Conservation (phyloP, 1,140 invertebrate species). For the Solen grandis region DNA sequence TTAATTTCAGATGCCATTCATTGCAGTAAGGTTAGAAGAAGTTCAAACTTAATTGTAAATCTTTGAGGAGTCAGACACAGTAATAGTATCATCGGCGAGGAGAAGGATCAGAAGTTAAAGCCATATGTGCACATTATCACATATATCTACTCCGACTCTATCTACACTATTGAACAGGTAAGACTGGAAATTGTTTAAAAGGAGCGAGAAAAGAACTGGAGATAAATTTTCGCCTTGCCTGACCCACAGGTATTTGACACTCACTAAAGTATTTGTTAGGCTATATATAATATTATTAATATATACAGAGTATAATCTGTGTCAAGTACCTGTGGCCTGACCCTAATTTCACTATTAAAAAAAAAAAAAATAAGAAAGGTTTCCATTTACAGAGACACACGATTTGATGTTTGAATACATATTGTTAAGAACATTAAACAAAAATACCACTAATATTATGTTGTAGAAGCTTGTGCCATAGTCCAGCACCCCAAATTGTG, state of each 20-base stretch:
- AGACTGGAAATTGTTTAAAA: slow-evolving; percentile 5
- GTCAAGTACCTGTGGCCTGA: too few relatives aligned
- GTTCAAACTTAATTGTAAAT: slow-evolving; percentile 26
- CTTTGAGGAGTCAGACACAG: slow-evolving; percentile 8
- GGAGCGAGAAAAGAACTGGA: slow-evolving; percentile 25
- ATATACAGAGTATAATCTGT: too few relatives aligned
- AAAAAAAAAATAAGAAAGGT: slow-evolving; percentile 15
- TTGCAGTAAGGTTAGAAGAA: slow-evolving; percentile 32
- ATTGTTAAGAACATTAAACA: slow-evolving; percentile 45
- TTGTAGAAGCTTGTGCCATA: slow-evolving; percentile 39
- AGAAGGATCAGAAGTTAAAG: too few relatives aligned
- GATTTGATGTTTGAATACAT: too few relatives aligned
- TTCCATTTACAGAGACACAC: slow-evolving; percentile 16
- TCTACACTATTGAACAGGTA: neutral
- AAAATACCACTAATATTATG: slow-evolving; percentile 44
- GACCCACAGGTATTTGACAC: too few relatives aligned
- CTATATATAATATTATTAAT: too few relatives aligned
- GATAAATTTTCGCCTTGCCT: too few relatives aligned
- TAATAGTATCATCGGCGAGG: slow-evolving; percentile 35
- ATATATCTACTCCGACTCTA: neutral
- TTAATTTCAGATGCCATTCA: slow-evolving; percentile 38
- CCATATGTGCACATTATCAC: neutral
- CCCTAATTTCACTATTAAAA: slow-evolving; percentile 19
- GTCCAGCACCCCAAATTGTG: slow-evolving; percentile 37
- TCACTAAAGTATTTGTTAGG: too few relatives aligned